Percentiles rank a stretch among this genome's conserved stretches.
These are phyloP conservation scores for Parnassius glacialis DNA, from an alignment of 2,888 invertebrate species.

Conservation along the genomic window DNA sequence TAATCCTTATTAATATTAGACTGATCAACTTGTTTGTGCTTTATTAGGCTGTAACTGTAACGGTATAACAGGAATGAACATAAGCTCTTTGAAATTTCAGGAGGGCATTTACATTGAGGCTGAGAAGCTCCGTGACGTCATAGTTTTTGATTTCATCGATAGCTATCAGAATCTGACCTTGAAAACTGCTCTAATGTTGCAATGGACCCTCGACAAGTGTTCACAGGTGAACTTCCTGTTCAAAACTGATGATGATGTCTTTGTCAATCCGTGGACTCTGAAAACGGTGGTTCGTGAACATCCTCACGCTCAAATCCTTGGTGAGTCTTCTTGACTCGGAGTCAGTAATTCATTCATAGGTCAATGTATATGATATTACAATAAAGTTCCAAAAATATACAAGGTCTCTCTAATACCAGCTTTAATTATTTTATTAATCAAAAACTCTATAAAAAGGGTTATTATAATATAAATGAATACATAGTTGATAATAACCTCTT, in stretches of 20 bases:
- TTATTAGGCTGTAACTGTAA: no score
- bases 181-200: constrained; percentile 84
- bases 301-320: constrained; percentile 66
- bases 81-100: constrained; percentile 36
- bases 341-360: no score
- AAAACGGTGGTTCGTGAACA: constrained; percentile 46
- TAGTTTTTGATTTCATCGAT: constrained; percentile 83
- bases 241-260: constrained; percentile 83
- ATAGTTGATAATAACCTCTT: no score
- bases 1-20: no score
- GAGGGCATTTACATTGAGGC: constrained; percentile 71
- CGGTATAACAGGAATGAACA: no score
- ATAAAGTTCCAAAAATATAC: no score
- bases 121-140: constrained; percentile 77
- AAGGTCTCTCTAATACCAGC: no score
- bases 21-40: no score
- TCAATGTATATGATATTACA: no score
- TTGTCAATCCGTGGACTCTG: constrained; percentile 79
- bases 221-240: constrained; percentile 73
- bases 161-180: constrained; percentile 85
- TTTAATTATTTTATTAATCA: no score
- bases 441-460: no score
- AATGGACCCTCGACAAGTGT: constrained; percentile 81
- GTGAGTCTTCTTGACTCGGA: constrained; percentile 36
- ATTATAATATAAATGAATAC: no score